These are phyloP conservation scores for Heterodera filipjevi DNA, from an alignment of 2,888 invertebrate genomes.

Conservation along the genomic window DNA sequence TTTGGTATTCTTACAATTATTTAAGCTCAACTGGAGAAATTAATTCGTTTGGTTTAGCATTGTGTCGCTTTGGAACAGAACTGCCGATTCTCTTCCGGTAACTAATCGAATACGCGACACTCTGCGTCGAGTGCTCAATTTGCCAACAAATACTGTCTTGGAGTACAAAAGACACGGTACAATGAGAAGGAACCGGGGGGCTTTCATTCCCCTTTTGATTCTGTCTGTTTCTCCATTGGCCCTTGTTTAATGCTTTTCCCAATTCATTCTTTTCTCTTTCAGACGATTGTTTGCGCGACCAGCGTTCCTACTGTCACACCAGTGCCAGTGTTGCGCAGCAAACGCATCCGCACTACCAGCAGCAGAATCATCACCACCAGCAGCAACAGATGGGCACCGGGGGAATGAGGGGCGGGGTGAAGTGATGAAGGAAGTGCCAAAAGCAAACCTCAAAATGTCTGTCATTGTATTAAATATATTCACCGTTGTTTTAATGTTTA, in stretches of 20 bases:
- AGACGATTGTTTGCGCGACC: slow-evolving; percentile 31
- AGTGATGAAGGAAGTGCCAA: slow-evolving; percentile 3
- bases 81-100: slow-evolving; percentile 84
- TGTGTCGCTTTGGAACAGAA: slow-evolving; percentile 70
- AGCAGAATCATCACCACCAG: not conserved
- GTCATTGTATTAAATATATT: not conserved
- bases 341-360: slow-evolving; percentile 1
- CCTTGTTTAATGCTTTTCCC: too few relatives aligned
- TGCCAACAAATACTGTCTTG: slow-evolving; percentile 87
- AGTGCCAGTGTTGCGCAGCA: slow-evolving; percentile 21
- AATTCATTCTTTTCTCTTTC: not conserved
- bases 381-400: not conserved
- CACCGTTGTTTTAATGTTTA: not conserved
- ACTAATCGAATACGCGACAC: slow-evolving; percentile 92
- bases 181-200: not conserved
- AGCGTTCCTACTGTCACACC: slow-evolving; percentile 35
- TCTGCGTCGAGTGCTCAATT: slow-evolving; percentile 87
- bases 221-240: too few relatives aligned
- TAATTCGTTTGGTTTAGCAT: slow-evolving; percentile 40
- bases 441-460: not conserved
- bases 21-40: not conserved
- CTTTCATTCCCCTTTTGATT: too few relatives aligned
- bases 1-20: too few relatives aligned
- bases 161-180: slow-evolving; percentile 77
- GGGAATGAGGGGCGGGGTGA: not conserved